Evolutionary conservation across 2,797 vertebrate species (phyloP), one percentile per base, ranked within the genome.

Genomic region (Esox lucius): DNA sequence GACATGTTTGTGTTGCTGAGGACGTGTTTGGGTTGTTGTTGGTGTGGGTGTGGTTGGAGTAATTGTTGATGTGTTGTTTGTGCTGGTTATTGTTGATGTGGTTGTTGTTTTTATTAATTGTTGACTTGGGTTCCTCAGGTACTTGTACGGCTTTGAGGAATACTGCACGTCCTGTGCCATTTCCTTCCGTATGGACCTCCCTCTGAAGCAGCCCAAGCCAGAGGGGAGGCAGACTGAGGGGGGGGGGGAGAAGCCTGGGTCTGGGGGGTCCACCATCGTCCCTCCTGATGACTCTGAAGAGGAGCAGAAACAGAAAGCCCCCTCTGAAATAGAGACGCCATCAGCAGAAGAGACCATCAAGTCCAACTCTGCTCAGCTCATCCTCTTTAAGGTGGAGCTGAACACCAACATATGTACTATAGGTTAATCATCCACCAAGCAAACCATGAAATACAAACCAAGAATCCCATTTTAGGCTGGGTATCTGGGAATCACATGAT

Each of bases 111-210:
- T 9, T 26, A 11, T 26, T n/a, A 22, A 13, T 22, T 28, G 24
- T 24, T 62, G 2, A 28, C 9, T 0, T 56, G 51, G 4, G 16
- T 7, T 76, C 17, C 78, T 39, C 81, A 95, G 94, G 85, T 95
- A 95, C 87, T 85, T 95, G 72, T 87, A 93, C 65, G 94, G 94
- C 70, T 95, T 95, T 77, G 94, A 95, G 84, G 93, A 94, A 70
- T 95, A 94, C 88, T 95, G 94, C 87, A 89, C 90, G 75, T 95
- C 94, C 73, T 90, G 92, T 0, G 87, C 93, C 78, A 95, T 95
- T 86, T 88, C 89, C 17, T 95, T 95, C 85, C 90, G 86, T 78
- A 94, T 94, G 92, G 92, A 94, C 84, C 91, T 95, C 69, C 94
- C 94, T n/a, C 81, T 91, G 81, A 94, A 92, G 78, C 90, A 17